Evolutionary conservation across 2,888 invertebrate species (phyloP).

Genomic region (Conus canariensis): DNA sequence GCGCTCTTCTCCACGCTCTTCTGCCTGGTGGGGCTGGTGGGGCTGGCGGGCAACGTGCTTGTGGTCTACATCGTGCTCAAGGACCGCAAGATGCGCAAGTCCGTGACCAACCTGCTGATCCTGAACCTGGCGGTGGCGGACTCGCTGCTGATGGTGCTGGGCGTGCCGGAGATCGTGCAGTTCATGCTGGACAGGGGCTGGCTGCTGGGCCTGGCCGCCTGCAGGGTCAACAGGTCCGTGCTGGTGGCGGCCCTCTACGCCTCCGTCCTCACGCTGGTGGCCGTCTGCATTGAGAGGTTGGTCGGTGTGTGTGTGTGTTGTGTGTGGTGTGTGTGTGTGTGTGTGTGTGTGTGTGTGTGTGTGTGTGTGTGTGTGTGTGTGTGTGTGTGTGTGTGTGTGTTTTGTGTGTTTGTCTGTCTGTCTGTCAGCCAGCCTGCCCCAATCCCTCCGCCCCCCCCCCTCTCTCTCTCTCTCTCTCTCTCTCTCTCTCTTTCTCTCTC

Average conservation of each 20-base stretch:
- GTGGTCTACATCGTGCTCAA: constrained; percentile 76
- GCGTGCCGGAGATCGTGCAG: constrained; percentile 77
- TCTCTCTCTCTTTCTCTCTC: neutral
- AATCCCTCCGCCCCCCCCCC: too few species aligned
- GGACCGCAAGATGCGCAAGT: constrained; percentile 75
- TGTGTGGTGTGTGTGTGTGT: neutral
- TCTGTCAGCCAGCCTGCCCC: neutral
- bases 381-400: neutral
- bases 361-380: neutral
- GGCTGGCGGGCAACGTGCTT: constrained; percentile 76
- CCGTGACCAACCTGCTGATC: constrained; percentile 77
- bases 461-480: neutral
- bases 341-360: neutral
- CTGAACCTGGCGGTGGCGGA: constrained; percentile 77
- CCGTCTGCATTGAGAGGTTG: constrained; percentile 79
- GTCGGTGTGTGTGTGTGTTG: constrained; percentile 41
- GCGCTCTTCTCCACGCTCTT: constrained; percentile 55
- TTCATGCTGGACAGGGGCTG: constrained; percentile 76
- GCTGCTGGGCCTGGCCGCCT: constrained; percentile 74
- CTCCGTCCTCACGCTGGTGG: constrained; percentile 79
- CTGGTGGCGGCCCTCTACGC: constrained; percentile 79
- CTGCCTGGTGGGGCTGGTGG: constrained; percentile 73
- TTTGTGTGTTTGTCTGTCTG: constrained; percentile 1
- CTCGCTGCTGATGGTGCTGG: constrained; percentile 74
- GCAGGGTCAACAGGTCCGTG: constrained; percentile 77